Conservation (phyloP, 2,888 invertebrate species). For the Branchipolynoe longqiensis region DNA sequence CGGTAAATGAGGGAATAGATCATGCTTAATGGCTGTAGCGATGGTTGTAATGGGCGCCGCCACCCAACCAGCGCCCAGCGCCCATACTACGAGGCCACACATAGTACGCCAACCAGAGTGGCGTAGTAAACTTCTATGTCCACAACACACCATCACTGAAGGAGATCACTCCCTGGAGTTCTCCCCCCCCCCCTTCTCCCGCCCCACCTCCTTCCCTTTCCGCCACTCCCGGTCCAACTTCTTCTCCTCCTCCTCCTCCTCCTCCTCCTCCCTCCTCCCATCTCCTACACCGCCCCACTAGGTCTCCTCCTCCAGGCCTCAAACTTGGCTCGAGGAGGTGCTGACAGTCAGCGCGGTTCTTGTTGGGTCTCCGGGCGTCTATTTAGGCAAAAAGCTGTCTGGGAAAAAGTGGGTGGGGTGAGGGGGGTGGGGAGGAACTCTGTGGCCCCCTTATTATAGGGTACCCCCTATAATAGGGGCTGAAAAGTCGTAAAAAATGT, state of each 20-base stretch:
- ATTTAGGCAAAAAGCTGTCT: not conserved
- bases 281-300: not conserved
- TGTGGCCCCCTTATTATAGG: conserved; percentile 29
- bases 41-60: not conserved
- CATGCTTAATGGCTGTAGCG: conserved; percentile 41
- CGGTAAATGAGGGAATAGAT: conserved; percentile 44
- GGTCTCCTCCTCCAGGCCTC: no score
- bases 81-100: not conserved
- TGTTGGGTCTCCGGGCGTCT: not conserved
- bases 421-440: not conserved
- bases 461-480: not conserved
- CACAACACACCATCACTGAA: conserved; percentile 10
- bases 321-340: not conserved
- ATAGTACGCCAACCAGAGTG: conserved; percentile 5
- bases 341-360: not conserved
- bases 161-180: not conserved
- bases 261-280: not conserved
- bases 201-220: not conserved
- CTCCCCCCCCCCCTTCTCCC: no score
- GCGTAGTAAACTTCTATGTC: conserved; percentile 15
- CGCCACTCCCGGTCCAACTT: no score
- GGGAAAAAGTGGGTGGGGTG: not conserved
- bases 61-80: conserved; percentile 18
- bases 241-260: not conserved
- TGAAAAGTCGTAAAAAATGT: conserved; percentile 36